These are phyloP conservation scores for Lithophane semibrunnea DNA, from an alignment of 2,888 invertebrate genomes.

Conservation along the genomic window DNA sequence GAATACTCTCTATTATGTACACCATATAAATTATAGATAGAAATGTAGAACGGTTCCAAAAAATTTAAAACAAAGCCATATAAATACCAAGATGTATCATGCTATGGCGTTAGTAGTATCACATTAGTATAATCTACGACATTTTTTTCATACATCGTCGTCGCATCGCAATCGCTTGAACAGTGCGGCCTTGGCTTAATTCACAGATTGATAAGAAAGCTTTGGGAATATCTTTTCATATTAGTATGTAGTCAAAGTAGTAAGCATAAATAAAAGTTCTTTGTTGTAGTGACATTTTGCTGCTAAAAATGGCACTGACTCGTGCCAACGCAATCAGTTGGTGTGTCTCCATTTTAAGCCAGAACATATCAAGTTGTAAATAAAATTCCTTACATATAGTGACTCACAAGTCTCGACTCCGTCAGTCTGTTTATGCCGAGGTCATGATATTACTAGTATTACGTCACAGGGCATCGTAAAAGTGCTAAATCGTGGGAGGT, in stretches of 20 bases:
- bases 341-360: conserved; percentile 25
- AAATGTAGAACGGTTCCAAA: neutral
- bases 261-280: conserved; percentile 8
- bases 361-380: conserved; percentile 22
- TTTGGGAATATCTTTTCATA: neutral
- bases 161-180: neutral
- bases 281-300: conserved; percentile 20
- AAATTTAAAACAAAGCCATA: neutral
- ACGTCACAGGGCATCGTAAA: conserved; percentile 61
- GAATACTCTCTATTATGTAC: neutral
- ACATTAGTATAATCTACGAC: neutral
- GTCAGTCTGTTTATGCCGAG: conserved; percentile 34
- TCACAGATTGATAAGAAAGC: neutral
- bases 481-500: conserved; percentile 51
- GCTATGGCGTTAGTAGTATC: neutral
- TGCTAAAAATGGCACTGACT: conserved; percentile 33
- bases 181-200: neutral
- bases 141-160: neutral
- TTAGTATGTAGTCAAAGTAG: neutral
- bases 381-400: conserved; percentile 30
- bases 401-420: conserved; percentile 44
- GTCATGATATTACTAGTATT: conserved; percentile 42
- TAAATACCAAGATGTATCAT: neutral
- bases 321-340: conserved; percentile 40
- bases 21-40: neutral